Evolutionary conservation across 2,113 vertebrate species (phyloP).

Genomic region (Octodon degus): DNA sequence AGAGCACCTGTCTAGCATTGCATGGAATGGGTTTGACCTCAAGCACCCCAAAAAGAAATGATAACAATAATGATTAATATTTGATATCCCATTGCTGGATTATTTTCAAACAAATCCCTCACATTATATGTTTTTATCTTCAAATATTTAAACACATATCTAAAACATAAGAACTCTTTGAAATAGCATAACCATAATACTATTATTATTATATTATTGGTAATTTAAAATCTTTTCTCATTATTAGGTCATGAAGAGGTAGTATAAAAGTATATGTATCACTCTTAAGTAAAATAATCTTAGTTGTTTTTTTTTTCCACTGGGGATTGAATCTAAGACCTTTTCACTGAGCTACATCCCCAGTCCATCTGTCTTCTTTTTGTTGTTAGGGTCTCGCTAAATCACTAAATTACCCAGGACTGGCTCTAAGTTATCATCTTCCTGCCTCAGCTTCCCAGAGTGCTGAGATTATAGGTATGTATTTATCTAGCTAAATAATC

Average conservation of each 20-base stretch:
- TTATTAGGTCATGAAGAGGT: background rate
- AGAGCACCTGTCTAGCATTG: background rate
- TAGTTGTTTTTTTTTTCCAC: background rate
- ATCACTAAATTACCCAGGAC: background rate
- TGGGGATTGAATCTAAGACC: background rate
- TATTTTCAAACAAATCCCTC: conserved; percentile 48
- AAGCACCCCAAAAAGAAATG: background rate
- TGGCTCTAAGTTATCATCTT: background rate
- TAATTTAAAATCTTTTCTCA: background rate
- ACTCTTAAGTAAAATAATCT: background rate
- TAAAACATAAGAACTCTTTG: conserved; percentile 24
- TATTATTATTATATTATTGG: background rate
- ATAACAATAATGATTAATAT: background rate
- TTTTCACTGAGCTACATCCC: background rate
- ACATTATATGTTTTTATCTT: conserved; percentile 18
- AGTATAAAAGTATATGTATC: background rate
- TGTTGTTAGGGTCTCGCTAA: background rate
- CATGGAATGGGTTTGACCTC: background rate
- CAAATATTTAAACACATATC: background rate
- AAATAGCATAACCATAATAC: background rate
- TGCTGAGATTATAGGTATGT: background rate
- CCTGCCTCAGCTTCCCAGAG: background rate
- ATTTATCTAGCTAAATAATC: background rate
- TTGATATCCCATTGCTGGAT: background rate
- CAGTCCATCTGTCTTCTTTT: background rate